Conservation (phyloP, 2,888 invertebrate species). For the Cinara cedri region DNA sequence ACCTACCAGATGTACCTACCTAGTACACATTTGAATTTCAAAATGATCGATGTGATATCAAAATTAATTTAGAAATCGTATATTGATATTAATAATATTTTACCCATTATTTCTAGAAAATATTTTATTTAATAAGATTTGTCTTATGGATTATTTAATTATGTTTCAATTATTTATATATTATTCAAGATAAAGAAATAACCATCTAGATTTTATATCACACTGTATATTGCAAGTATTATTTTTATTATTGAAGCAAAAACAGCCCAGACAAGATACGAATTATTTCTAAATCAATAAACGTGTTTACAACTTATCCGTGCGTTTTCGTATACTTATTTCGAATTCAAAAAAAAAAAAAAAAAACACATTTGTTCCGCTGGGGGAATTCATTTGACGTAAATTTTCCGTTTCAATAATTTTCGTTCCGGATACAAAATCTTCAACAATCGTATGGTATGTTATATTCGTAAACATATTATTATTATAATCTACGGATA, state of each 20-base stretch:
- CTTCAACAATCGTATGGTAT: constrained; percentile 1
- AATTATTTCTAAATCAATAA: constrained; percentile 29
- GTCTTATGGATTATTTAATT: no score
- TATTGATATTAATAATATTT: no score
- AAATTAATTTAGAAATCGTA: no score
- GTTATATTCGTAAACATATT: background rate
- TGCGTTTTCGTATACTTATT: background rate
- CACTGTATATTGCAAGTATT: no score
- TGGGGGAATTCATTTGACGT: constrained; percentile 7
- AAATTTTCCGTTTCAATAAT: constrained; percentile 40
- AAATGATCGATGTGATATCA: no score
- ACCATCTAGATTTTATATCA: no score
- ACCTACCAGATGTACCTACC: no score
- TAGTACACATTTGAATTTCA: no score
- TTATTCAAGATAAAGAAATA: no score
- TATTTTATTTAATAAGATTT: no score
- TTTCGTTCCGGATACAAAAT: constrained; percentile 29
- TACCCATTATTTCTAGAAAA: no score
- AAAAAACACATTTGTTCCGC: background rate
- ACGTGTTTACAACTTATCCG: background rate
- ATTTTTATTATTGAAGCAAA: background rate
- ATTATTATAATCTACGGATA: background rate
- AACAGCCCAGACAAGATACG: background rate
- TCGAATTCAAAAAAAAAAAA: constrained; percentile 6
- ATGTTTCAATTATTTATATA: no score